Percentiles rank a stretch among this genome's conserved stretches.
Conservation (phyloP, 2,888 invertebrate species). For the Masnerella sp. region DNA sequence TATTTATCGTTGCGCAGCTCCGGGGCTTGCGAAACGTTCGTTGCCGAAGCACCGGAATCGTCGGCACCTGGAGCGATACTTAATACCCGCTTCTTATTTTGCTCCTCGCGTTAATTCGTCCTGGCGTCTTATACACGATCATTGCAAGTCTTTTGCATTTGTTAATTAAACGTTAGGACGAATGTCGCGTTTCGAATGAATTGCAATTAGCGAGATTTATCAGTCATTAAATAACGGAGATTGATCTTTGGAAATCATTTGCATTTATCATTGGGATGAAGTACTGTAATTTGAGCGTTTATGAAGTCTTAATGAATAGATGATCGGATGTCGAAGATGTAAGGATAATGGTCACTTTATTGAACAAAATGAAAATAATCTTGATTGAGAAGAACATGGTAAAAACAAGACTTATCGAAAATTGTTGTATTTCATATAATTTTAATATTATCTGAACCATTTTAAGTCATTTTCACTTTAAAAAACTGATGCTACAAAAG, state of each 20-base stretch:
- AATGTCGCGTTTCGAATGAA: constrained; percentile 8
- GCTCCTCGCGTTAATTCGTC: constrained; percentile 39
- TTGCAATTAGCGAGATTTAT: constrained; percentile 1
- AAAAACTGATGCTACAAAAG: no score
- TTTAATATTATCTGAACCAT: no score
- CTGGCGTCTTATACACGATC: constrained; percentile 16
- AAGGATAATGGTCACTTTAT: no score
- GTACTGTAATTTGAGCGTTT: no score
- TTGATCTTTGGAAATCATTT: neutral
- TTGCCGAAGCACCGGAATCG: constrained; percentile 48
- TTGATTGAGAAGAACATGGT: no score
- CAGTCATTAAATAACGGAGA: neutral
- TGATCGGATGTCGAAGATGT: no score
- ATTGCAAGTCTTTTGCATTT: constrained; percentile 36
- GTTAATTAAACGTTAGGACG: constrained; percentile 38
- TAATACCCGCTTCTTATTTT: constrained; percentile 43
- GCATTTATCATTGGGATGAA: no score
- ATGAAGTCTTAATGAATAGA: no score
- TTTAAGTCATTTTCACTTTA: no score
- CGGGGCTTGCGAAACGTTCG: constrained; percentile 38
- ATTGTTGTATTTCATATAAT: no score
- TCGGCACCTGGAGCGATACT: constrained; percentile 58
- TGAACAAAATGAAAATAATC: no score
- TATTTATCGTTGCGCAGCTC: constrained; percentile 50
- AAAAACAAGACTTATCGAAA: no score